Base-by-base conservation (phyloP, 2,888 invertebrate genomes). In the Encarsia formosa region DNA sequence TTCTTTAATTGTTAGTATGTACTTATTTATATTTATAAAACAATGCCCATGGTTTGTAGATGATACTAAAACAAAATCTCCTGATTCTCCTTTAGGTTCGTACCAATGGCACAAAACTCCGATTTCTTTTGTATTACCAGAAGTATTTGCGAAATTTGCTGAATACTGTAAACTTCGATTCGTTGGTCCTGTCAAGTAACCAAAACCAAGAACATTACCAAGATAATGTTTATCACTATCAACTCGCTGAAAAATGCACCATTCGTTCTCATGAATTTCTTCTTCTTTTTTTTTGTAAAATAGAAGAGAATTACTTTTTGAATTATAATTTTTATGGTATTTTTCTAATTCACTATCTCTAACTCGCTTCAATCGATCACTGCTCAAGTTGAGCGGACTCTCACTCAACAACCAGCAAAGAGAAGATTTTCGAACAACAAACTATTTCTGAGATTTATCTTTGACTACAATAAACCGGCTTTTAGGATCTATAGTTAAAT, bases 341-440 rank as follows among this genome's bases (percentile, higher is more conserved):
- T 4, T n/a, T n/a, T n/a, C n/a, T 4, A 34, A 8, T 15, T 34
- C 5, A 15, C 34, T n/a, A 2, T 34, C 15, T 34, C 18, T 34
- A 6, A 34, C 34, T 34, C 15, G 15, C 18, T 13, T 6, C 18
- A 34, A n/a, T 34, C 34, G 13, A 18, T 34, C 34, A 34, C 34
- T 34, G 34, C 34, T 34, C 8, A 34, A 15, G 3, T 31, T 39
- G 11, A 31, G 23, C 11, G 46, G 34, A 15, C 35, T 41, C 49
- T 49, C 52, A 38, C 49, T 56, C n/a, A 56, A 29, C 5, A 49
- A 46, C 52, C 56, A 56, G 46, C 56, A 49, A 34, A 52, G 49
- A 4, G 49, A 56, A 9, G 48, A 49, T 39, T 53, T 53, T 42
- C 43, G 20, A 16, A 53, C 44, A 15, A 48, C 39, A 5, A 29